phyloP scores from a whole-genome alignment of 2,888 invertebrate genomes.

The Drosophila kanekoi region DNA sequence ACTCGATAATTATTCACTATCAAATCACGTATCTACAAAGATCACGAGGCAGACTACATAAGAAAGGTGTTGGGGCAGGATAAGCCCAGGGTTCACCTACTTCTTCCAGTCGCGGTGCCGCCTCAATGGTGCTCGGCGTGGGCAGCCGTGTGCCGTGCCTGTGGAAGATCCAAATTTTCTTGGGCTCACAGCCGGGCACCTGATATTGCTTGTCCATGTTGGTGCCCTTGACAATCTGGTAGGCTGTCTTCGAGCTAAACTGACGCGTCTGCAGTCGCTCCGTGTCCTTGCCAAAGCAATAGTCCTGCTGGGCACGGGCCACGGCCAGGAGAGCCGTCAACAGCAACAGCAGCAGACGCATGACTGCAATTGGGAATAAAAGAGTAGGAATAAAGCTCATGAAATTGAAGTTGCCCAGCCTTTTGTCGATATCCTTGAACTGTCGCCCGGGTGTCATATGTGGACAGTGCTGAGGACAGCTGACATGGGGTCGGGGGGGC shows the following conservation, averaged over 20 bases:
- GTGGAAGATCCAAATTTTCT: slow-evolving; percentile 90
- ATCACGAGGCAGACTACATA: not conserved
- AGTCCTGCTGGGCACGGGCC: slow-evolving; percentile 70
- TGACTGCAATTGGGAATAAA: slow-evolving; percentile 39
- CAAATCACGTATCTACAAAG: slow-evolving; percentile 85
- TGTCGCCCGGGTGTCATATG: slow-evolving; percentile 70
- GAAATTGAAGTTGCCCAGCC: slow-evolving; percentile 68
- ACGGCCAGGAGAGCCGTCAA: slow-evolving; percentile 47
- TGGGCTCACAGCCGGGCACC: slow-evolving; percentile 89
- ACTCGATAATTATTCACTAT: slow-evolving; percentile 89
- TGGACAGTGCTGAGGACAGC: slow-evolving; percentile 31
- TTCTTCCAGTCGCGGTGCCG: slow-evolving; percentile 86
- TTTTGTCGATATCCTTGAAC: slow-evolving; percentile 71
- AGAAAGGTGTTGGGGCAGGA: not conserved
- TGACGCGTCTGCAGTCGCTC: slow-evolving; percentile 84
- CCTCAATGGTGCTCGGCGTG: slow-evolving; percentile 86
- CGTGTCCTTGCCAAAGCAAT: slow-evolving; percentile 83
- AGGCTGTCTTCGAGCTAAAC: slow-evolving; percentile 91
- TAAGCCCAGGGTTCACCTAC: slow-evolving; percentile 84
- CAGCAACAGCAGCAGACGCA: slow-evolving; percentile 61
- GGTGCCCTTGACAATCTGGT: slow-evolving; percentile 89
- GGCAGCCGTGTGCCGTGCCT: slow-evolving; percentile 91
- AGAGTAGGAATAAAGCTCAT: slow-evolving; percentile 16
- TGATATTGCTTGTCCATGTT: slow-evolving; percentile 87
- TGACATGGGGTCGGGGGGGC: not conserved